Evolutionary conservation across 1,140 invertebrate genomes (phyloP), one percentile per base, ranked within the genome.

Genomic region (Drosophila willistoni): DNA sequence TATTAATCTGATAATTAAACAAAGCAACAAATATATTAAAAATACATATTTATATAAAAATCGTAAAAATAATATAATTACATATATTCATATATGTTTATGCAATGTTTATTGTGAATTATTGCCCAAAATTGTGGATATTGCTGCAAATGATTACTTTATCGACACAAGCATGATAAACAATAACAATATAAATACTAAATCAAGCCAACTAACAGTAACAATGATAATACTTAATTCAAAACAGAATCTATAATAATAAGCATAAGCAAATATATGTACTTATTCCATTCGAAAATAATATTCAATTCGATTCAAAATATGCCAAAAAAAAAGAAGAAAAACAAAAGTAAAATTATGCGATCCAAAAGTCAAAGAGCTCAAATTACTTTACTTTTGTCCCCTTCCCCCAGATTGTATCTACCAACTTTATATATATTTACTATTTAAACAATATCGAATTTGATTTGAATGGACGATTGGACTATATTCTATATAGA

Each of bases 61-160:
- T 34, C 19, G 57, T 65, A 75, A 51, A 61, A 47, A 67, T 36
- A 29, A 61, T 56, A 67, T 44, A 36, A 60, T 7, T 59, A 69
- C 59, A 68, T 57, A 68, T 71, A 73, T 67, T 66, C 71, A 65
- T 29, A 72, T 77, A 75, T 79, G 69, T 57, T 57, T 34, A 57
- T 57, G 41, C 56, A 66, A 42, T 42, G 56, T 59, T 73, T 89
- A 78, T 51, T 86, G 77, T 78, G 84, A 73, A 73, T 64, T 60
- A 39, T 77, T 41, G 68, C 71, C 83, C 83, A 71, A 65, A 80
- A 51, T 12, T 66, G 57, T 80, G 84, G 84, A 74, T 74, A 83
- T 67, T 75, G 80, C 84, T 81, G 84, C 84, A 89, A 89, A 89
- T 89, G 84, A 89, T 89, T 89, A 89, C 84, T 89, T 89, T 89